Evolutionary conservation across 2,888 invertebrate species (phyloP), one percentile per base, ranked within the genome.

Genomic region (Agonum fuliginosum): DNA sequence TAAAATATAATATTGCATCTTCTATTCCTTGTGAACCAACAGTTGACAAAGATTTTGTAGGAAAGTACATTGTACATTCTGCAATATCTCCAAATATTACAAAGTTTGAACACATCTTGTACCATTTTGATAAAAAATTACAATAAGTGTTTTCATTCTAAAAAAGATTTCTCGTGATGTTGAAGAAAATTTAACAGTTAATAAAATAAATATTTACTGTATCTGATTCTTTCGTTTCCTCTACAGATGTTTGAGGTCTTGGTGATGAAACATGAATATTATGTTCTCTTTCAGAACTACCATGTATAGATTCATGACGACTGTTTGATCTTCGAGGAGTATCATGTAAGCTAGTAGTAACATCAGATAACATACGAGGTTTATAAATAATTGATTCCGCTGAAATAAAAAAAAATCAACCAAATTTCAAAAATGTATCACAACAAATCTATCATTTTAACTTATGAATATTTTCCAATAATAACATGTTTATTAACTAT

Each of bases 1-100:
- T 82, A 1, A 88, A 88, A 80, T 85, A 84, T 78, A 88, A 85
- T 65, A 90, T 87, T 0, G 89, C 89, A 82, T 89, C 86, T 81
- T 89, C 88, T 76, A 89, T 89, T 73, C 88, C 89, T 84, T 88
- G 84, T 17, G 89, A 89, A 80, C 89, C 89, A n/a, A 89, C 82
- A 0, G 91, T 90, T 4, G 89, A 88, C 1, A 91, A 89, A 0
- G 90, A 88, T 46, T 83, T 85, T 77, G 89, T 87, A 3, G 92
- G 91, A 80, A 91, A 88, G 83, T 92, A 93, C 79, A 93, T 86
- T 22, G 89, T 87, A 81, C 90, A 88, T 81, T 90, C 88, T 0
- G 90, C 91, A 27, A 92, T 82, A 80, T 91, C 91, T 10, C 91
- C 89, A 81, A 83, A 88, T 46, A 90, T 82, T 6, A 90, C 85